Evolutionary conservation across 2,888 invertebrate species (phyloP).

Genomic region (Rhagonycha fulva): DNA sequence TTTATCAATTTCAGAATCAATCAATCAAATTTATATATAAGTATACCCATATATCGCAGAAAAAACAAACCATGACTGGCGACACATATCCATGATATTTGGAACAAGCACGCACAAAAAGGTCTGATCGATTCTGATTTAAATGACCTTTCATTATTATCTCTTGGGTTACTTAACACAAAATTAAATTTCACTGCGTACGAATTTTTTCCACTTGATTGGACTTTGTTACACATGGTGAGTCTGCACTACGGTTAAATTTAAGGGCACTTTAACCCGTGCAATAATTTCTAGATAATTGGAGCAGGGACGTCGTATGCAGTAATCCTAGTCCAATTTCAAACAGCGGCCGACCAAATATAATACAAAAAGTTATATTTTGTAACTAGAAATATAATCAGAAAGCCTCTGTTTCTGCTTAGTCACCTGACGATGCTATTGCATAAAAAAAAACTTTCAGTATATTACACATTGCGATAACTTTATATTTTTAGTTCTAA

Average conservation of each 20-base stretch:
- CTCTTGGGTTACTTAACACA: constrained; percentile 31
- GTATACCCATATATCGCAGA: too few relatives aligned
- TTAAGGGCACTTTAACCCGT: neutral
- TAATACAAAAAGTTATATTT: too few relatives aligned
- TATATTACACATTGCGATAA: too few relatives aligned
- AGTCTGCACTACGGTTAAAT: neutral
- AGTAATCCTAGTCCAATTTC: neutral
- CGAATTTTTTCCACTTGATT: constrained; percentile 33
- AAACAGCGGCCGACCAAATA: neutral
- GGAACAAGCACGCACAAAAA: constrained; percentile 34
- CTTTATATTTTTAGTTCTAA: too few relatives aligned
- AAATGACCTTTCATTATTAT: constrained; percentile 33
- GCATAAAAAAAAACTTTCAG: too few relatives aligned
- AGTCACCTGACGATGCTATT: too few relatives aligned
- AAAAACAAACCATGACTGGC: too few relatives aligned
- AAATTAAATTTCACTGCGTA: constrained; percentile 31
- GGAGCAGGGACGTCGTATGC: neutral
- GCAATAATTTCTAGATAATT: neutral
- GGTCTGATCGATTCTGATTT: constrained; percentile 28
- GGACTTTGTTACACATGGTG: constrained; percentile 34
- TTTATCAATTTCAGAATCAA: too few relatives aligned
- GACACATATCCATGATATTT: constrained; percentile 34
- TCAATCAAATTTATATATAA: too few relatives aligned
- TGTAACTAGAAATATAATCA: too few relatives aligned
- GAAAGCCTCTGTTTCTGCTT: too few relatives aligned